These are phyloP conservation scores for Trogon melanurus DNA, from an alignment of 2,113 vertebrate genomes.

Conservation along the genomic window DNA sequence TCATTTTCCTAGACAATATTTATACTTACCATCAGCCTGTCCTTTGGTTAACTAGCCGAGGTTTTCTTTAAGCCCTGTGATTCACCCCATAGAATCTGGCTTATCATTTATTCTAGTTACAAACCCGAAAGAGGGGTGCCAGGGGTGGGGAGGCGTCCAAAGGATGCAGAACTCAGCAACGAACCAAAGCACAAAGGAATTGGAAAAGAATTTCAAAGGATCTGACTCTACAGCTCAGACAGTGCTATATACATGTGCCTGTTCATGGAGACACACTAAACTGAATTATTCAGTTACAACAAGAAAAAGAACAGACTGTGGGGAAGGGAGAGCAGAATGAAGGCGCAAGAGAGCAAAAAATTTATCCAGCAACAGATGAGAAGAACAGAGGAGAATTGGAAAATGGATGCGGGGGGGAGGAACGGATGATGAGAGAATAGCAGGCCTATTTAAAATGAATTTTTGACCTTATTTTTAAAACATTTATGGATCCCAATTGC, in stretches of 20 bases:
- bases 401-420: slow-evolving; percentile 1
- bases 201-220: slow-evolving; percentile 49
- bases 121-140: background rate
- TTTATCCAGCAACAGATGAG: slow-evolving; percentile 2
- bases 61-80: slow-evolving; percentile 47
- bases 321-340: slow-evolving; percentile 17
- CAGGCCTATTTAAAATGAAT: slow-evolving; percentile 58
- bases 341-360: slow-evolving; percentile 34
- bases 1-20: slow-evolving; percentile 58
- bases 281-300: slow-evolving; percentile 53
- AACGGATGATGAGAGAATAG: slow-evolving; percentile 36
- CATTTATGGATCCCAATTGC: slow-evolving; percentile 60
- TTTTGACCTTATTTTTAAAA: slow-evolving; percentile 68
- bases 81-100: slow-evolving; percentile 1
- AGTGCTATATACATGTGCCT: slow-evolving; percentile 35
- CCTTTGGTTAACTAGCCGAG: slow-evolving; percentile 54
- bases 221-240: slow-evolving; percentile 47
- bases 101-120: slow-evolving; percentile 25
- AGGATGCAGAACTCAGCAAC: background rate
- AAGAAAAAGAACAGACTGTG: slow-evolving; percentile 39
- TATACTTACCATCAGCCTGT: slow-evolving; percentile 32
- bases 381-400: slow-evolving; percentile 26
- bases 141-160: background rate
- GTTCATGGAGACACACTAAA: slow-evolving; percentile 65
- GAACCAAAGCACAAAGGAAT: slow-evolving; percentile 16